A percentile compares a stretch with the other conserved stretches of the same genome.
Evolutionary conservation across 1,140 invertebrate genomes (phyloP).

Genomic region (Drosophila nannoptera): DNA sequence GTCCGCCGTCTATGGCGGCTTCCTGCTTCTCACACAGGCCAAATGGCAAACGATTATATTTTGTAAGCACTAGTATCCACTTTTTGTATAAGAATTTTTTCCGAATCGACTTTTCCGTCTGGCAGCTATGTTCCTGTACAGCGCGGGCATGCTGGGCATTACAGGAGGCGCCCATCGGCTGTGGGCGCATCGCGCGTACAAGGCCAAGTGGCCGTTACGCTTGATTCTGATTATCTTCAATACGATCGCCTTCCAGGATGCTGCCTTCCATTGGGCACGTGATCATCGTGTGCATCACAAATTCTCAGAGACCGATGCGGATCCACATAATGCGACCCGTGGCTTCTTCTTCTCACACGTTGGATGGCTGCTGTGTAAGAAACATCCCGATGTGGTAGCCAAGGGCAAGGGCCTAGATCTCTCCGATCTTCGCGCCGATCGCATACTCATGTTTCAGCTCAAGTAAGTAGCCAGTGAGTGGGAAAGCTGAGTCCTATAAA

Average conservation of each 20-base stretch:
- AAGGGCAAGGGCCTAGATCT: conserved; percentile 93
- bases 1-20: conserved; percentile 90
- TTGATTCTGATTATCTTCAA: conserved; percentile 88
- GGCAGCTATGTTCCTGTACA: conserved; percentile 80
- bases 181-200: conserved; percentile 96
- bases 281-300: conserved; percentile 98
- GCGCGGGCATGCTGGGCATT: conserved; percentile 87
- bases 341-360: conserved; percentile 98
- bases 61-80: conserved; percentile 79
- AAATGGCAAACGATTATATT: conserved; percentile 88
- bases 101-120: background rate
- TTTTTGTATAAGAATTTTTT: background rate
- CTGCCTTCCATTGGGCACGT: conserved; percentile 93
- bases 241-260: conserved; percentile 93
- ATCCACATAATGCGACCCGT: conserved; percentile 93
- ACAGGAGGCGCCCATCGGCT: conserved; percentile 96
- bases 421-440: conserved; percentile 91
- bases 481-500: background rate
- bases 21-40: conserved; percentile 87
- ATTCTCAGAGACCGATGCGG: conserved; percentile 96
- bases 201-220: conserved; percentile 91
- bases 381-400: conserved; percentile 92
- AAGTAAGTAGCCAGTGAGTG: conserved; percentile 81
- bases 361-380: conserved; percentile 93
- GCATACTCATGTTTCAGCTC: conserved; percentile 91